Conservation (phyloP, 2,797 vertebrate species). For the Parotocinclus haroldoi region DNA sequence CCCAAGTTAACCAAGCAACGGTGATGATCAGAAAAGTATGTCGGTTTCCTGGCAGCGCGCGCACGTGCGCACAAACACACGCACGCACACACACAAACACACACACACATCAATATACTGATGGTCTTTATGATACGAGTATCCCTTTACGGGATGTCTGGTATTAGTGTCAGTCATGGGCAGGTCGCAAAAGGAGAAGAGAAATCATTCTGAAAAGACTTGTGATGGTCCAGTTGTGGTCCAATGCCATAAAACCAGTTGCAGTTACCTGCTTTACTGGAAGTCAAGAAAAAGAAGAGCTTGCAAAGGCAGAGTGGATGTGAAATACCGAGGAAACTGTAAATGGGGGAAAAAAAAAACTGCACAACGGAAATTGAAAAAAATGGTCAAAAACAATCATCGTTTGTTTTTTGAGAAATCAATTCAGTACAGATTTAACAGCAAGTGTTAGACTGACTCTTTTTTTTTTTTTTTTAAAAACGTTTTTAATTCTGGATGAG, state of each 20-base stretch:
- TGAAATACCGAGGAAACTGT: too few relatives aligned
- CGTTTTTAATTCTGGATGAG: too few relatives aligned
- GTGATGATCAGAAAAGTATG: neutral
- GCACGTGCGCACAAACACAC: too few relatives aligned
- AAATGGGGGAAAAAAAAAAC: too few relatives aligned
- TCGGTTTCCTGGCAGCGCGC: neutral
- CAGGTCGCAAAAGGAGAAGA: neutral
- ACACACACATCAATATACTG: neutral
- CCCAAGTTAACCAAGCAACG: neutral
- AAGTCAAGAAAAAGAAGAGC: neutral
- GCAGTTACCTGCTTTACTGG: neutral
- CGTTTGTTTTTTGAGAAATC: too few relatives aligned
- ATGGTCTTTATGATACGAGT: neutral
- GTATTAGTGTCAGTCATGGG: slow-evolving; percentile 6
- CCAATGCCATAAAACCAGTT: slow-evolving; percentile 3
- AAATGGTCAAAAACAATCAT: too few relatives aligned
- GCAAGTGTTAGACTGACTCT: too few relatives aligned
- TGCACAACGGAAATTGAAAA: too few relatives aligned
- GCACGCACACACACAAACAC: too few relatives aligned
- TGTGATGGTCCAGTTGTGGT: slow-evolving; percentile 24
- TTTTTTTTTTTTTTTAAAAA: too few relatives aligned
- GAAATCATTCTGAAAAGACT: slow-evolving; percentile 2
- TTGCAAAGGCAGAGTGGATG: too few relatives aligned
- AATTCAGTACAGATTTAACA: too few relatives aligned
- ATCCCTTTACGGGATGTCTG: slow-evolving; percentile 7